Evolutionary conservation across 2,113 vertebrate genomes (phyloP), one percentile per base, ranked within the genome.

Genomic region (Corapipo altera): DNA sequence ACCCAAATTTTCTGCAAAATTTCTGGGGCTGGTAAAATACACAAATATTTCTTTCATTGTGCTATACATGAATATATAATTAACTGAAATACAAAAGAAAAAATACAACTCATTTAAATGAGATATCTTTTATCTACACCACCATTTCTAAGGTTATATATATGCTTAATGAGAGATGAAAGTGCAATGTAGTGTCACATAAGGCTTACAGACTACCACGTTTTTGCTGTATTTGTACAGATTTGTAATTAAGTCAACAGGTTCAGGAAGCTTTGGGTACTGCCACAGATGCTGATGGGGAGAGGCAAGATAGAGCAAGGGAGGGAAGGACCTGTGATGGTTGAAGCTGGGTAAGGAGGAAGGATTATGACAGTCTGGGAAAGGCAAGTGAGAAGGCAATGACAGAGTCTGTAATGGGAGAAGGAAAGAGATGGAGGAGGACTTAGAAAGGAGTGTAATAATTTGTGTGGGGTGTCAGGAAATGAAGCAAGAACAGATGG

Each of bases 401-500:
- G 55, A 71, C 18, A 54, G 94, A 64, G 91, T 30, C 69, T 91
- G 57, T 32, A 91, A 55, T 1, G 13, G 37, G 59, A 87, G 89
- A 88, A 91, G 76, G 91, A 78, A 89, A 65, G 57, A 84, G 43
- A 28, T 72, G 91, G 91, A 96, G 88, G 92, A 96, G 69, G 80
- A 59, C 69, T 86, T 73, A 88, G 59, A 95, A 86, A 89, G 27
- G 51, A 95, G 80, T 84, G 73, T 41, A 95, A 89, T 92, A 48
- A 64, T 92, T 88, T 93, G 83, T 91, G 91, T 92, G 51, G 59
- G 44, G 46, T 93, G 80, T 72, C 83, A 95, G 93, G 95, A 97
- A 92, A 88, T 72, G 83, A 93, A 95, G 80, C 27, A 78, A 78
- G 86, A 95, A 89, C 96, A 95, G 95, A 96, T 95, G 93, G 93